phyloP scores from a whole-genome alignment of 2,888 invertebrate genomes.

The Pemphredon lugubris region DNA sequence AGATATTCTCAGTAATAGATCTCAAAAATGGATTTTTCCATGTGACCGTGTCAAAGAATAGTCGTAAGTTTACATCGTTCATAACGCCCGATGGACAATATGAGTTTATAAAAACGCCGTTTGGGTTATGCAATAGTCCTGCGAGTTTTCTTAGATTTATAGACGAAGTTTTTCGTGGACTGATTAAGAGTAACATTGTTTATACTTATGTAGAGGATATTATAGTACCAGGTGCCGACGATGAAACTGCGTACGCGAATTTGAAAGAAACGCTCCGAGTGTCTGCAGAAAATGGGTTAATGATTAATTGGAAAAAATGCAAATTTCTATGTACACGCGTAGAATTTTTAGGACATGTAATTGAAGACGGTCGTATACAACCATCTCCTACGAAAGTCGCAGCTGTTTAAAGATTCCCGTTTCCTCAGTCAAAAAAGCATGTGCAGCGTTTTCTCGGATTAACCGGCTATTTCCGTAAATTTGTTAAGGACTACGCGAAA shows the following conservation, averaged over 20 bases:
- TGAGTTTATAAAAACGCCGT: neutral
- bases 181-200: neutral
- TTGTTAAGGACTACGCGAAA: neutral
- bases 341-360: neutral
- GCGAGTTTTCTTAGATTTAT: conserved; percentile 3
- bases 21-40: conserved; percentile 39
- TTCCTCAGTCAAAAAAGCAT: neutral
- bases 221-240: neutral
- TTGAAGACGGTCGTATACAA: neutral
- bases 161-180: neutral
- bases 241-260: neutral
- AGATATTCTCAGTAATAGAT: too few species aligned
- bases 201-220: conserved; percentile 7
- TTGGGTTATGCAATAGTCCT: neutral
- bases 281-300: neutral
- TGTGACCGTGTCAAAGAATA: conserved; percentile 10
- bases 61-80: conserved; percentile 1
- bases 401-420: neutral
- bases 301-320: conserved; percentile 9
- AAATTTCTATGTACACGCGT: neutral
- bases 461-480: conserved; percentile 5
- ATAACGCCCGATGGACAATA: conserved; percentile 4
- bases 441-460: neutral
- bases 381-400: neutral
- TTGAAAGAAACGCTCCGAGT: neutral